Evolutionary conservation across 2,797 vertebrate species (phyloP), one percentile per base, ranked within the genome.

Genomic region (Sarcophilus harrisii): DNA sequence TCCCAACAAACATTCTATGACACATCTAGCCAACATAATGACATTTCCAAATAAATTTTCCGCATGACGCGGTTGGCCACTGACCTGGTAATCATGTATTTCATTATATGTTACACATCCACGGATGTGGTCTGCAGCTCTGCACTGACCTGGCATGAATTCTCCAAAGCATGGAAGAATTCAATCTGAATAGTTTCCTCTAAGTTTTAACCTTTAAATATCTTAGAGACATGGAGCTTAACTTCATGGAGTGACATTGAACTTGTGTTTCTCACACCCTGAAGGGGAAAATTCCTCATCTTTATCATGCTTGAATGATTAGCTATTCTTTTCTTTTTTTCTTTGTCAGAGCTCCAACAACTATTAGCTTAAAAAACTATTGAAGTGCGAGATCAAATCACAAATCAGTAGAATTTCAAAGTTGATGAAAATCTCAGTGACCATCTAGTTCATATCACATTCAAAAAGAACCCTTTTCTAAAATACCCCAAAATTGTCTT

Each of bases 61-160:
- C 4, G 57, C 93, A 62, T 59, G 96, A 32, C 55, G 59, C 73
- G 24, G 38, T 49, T 93, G 58, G 91, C 94, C 4, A 0, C 60
- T 90, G 95, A 57, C 94, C 95, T 57, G 97, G 96, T 92, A 91
- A 90, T 87, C 10, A 28, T 14, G 14, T 90, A 73, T 89, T 96
- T 95, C n/a, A 58, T 90, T 58, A 90, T 66, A 4, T 4, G 59
- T 32, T 94, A 54, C 93, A 90, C 54, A 0, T 45, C 95, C 92
- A 92, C 8, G 30, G 89, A 54, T 32, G 91, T 4, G 27, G 54
- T 60, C 49, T 94, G 92, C 52, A 18, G 28, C 57, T 60, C 94
- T 62, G 0, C 0, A 52, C 24, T 12, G 90, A 52, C 90, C 32
- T 0, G 0, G 81, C 89, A 59, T 0, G 13, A 45, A 62, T 91